These are phyloP conservation scores for Glossosoma conforme DNA, from an alignment of 1,140 invertebrate genomes.

Conservation along the genomic window DNA sequence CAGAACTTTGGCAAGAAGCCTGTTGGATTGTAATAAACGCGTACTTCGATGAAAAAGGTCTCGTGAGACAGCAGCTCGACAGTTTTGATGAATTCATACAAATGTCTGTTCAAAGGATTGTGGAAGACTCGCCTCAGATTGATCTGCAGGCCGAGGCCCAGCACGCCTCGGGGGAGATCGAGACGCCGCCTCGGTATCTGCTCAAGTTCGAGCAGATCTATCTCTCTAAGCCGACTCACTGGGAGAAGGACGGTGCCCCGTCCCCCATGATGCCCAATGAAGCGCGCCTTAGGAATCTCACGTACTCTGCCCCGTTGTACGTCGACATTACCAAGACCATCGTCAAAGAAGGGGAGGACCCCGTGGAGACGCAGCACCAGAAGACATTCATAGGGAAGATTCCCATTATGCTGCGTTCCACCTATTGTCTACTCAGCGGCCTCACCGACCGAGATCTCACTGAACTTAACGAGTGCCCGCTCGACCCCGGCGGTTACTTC, in stretches of 20 bases:
- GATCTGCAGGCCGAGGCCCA: conserved; percentile 97
- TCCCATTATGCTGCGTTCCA: conserved; percentile 97
- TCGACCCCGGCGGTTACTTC: conserved; percentile 97
- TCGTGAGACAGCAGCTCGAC: conserved; percentile 97
- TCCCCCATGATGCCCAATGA: conserved; percentile 99
- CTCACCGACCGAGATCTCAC: conserved; percentile 96
- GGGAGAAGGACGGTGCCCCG: conserved; percentile 98
- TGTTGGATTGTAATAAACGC: conserved; percentile 99
- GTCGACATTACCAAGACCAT: conserved; percentile 98
- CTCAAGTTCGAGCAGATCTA: conserved; percentile 99
- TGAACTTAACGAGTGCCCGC: conserved; percentile 96
- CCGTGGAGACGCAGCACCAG: conserved; percentile 89
- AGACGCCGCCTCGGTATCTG: conserved; percentile 85
- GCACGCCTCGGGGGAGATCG: conserved; percentile 87
- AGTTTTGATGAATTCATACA: conserved; percentile 99
- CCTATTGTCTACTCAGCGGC: conserved; percentile 90
- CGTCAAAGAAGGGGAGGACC: conserved; percentile 84
- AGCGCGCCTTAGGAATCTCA: conserved; percentile 80
- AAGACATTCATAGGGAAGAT: conserved; percentile 97
- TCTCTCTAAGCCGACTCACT: conserved; percentile 97
- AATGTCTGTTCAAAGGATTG: conserved; percentile 98
- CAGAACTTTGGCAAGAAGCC: conserved; percentile 98
- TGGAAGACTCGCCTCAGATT: conserved; percentile 96
- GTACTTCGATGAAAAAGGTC: conserved; percentile 98
- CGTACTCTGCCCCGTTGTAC: conserved; percentile 96